Base-by-base conservation (phyloP, 2,888 invertebrate species). In the Allygus modestus region DNA sequence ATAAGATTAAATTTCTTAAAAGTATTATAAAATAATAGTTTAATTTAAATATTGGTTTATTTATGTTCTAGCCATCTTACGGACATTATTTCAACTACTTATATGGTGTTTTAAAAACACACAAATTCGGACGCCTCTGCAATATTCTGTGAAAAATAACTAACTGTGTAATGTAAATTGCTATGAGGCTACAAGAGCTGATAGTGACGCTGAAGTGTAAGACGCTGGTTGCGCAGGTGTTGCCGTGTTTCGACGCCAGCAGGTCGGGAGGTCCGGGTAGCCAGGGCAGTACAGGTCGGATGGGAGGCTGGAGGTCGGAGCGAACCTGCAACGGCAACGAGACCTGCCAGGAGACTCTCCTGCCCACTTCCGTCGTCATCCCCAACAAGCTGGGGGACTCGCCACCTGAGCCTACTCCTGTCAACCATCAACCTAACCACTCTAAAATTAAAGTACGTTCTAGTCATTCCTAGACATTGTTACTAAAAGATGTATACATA, bases 241-340 rank as follows among this genome's bases (percentile, higher is more conserved):
- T 95, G 81, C 94, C 94, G 0, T 94, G 94, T 87, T 92, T 94
- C 89, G 91, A 91, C 84, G 87, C 88, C 0, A 82, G 82, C 89
- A 65, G 89, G 89, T 28, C 87, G 89, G 89, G 85, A 89, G 89
- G 90, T 91, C 71, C 86, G 20, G 77, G 51, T 26, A 84, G 20
- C 31, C 87, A 85, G 26, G 84, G 84, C 58, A 87, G 85, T 2
- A 87, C 92, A 90, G 89, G 92, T 1, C 84, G 88, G 11, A 43
- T 87, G n/a, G 88, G 89, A 12, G 87, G 93, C 88, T 92, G 93
- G 90, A 92, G 92, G 51, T 93, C 94, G 12, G 95, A 95, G 88
- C 92, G 94, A 88, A 93, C 94, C 82, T 95, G 95, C 90, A 96
- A 96, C 88, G 96, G 95, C 0, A 94, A 94, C 88, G 95, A 95